Evolutionary conservation across 2,113 vertebrate species (phyloP).

Genomic region (Pomatorhinus ruficollis): DNA sequence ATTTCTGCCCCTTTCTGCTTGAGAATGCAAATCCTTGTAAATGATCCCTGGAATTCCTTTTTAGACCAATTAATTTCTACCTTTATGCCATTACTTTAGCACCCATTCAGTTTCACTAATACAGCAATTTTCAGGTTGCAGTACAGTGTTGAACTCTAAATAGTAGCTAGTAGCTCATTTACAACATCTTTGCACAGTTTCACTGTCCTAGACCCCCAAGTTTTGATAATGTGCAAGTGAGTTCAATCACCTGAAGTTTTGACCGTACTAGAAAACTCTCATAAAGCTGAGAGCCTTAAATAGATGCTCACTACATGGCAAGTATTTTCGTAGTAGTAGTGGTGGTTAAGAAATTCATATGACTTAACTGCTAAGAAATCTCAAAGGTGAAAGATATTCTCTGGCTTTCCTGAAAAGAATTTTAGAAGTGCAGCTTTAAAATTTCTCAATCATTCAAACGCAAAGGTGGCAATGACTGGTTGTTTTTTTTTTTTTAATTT

Average conservation of each 20-base stretch:
- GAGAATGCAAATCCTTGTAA: rapidly evolving
- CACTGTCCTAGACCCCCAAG: rapidly evolving
- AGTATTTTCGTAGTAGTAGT: not conserved
- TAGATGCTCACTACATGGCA: rapidly evolving
- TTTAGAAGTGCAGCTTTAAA: not conserved
- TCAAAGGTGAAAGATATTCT: not conserved
- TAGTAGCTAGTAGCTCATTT: not conserved
- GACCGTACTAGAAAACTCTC: not conserved
- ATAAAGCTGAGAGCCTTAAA: not conserved
- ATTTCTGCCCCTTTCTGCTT: not conserved
- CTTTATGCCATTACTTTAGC: not conserved
- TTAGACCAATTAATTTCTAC: not conserved
- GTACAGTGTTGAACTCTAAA: not conserved
- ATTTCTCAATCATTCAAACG: not conserved
- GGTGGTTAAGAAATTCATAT: not conserved
- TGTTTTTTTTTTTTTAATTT: not conserved
- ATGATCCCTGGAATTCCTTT: not conserved
- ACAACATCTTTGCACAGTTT: not conserved
- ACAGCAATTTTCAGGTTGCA: not conserved
- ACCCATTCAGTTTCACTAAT: not conserved
- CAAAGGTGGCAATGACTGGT: not conserved
- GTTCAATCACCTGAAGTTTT: not conserved
- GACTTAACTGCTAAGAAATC: not conserved
- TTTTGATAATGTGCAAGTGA: not conserved
- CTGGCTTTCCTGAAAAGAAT: not conserved